Percentiles rank a stretch among this genome's conserved stretches.
These are phyloP conservation scores for Carcinoscorpius rotundicauda DNA, from an alignment of 1,140 invertebrate species.

Conservation along the genomic window DNA sequence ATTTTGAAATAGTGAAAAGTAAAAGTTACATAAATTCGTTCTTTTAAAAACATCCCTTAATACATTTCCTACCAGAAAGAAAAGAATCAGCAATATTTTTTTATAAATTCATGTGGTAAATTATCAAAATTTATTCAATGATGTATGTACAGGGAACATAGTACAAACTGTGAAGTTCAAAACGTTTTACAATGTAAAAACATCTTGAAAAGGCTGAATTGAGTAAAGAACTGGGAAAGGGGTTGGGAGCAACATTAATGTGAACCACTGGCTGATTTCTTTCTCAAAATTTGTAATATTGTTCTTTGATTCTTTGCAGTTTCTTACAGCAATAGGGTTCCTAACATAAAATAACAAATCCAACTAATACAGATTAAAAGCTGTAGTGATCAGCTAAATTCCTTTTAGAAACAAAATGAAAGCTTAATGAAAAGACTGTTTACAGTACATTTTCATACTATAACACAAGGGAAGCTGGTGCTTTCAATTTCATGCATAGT, in stretches of 20 bases:
- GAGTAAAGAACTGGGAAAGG: constrained; percentile 26
- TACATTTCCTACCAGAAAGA: too few relatives aligned
- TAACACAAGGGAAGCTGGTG: too few relatives aligned
- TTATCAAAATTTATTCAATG: constrained; percentile 38
- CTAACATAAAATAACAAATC: constrained; percentile 15
- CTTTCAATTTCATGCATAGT: too few relatives aligned
- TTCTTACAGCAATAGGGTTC: constrained; percentile 7
- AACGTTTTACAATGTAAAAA: constrained; percentile 31
- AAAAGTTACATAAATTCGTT: too few relatives aligned
- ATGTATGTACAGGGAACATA: constrained; percentile 35
- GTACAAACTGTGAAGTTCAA: constrained; percentile 35
- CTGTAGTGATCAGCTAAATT: constrained; percentile 9
- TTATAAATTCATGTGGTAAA: constrained; percentile 26
- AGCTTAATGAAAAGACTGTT: too few relatives aligned
- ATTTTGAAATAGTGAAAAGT: too few relatives aligned
- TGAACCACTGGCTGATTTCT: not conserved
- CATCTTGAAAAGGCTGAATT: constrained; percentile 28
- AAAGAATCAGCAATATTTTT: too few relatives aligned
- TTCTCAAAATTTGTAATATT: not conserved
- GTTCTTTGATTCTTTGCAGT: not conserved
- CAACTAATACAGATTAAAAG: constrained; percentile 17
- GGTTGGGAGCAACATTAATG: constrained; percentile 13
- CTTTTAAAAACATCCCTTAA: too few relatives aligned
- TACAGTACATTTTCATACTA: too few relatives aligned
- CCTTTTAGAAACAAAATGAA: not conserved